Percentiles rank a stretch among this genome's conserved stretches.
phyloP scores from a whole-genome alignment of 2,888 invertebrate species.

The Harpalus rufipes region DNA sequence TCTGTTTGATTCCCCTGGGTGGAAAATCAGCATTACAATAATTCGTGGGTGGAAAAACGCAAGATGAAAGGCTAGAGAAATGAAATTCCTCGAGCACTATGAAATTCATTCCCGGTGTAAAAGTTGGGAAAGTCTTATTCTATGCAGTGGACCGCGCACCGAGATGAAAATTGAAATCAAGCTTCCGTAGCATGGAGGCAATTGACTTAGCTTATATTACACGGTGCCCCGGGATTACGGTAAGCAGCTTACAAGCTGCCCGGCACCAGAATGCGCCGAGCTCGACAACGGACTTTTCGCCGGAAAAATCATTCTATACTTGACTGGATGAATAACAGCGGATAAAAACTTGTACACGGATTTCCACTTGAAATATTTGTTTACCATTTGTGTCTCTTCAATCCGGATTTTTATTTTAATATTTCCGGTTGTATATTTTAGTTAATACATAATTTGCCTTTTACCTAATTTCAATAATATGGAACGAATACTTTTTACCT shows the following conservation, averaged over 20 bases:
- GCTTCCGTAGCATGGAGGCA: constrained; percentile 18
- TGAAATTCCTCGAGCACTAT: constrained; percentile 42
- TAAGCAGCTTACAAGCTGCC: constrained; percentile 31
- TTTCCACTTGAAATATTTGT: constrained; percentile 18
- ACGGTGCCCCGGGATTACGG: constrained; percentile 36
- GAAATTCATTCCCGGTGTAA: constrained; percentile 49
- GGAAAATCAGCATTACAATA: constrained; percentile 49
- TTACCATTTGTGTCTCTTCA: constrained; percentile 19
- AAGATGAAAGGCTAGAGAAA: constrained; percentile 41
- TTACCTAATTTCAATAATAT: too few relatives aligned
- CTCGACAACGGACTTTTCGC: constrained; percentile 22
- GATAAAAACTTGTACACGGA: constrained; percentile 29
- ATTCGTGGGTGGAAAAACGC: constrained; percentile 18
- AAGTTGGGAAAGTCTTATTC: constrained; percentile 24
- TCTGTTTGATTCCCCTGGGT: constrained; percentile 8
- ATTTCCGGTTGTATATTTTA: neutral
- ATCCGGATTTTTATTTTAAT: neutral
- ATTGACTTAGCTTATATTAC: constrained; percentile 49
- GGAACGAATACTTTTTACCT: too few relatives aligned
- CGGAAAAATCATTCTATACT: constrained; percentile 34
- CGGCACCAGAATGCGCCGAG: constrained; percentile 22
- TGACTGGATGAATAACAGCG: constrained; percentile 42
- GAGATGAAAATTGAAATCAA: constrained; percentile 54
- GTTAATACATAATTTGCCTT: neutral
- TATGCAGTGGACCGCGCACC: constrained; percentile 35